These are phyloP conservation scores for Synanthedon vespiformis DNA, from an alignment of 2,888 invertebrate genomes.

Conservation along the genomic window DNA sequence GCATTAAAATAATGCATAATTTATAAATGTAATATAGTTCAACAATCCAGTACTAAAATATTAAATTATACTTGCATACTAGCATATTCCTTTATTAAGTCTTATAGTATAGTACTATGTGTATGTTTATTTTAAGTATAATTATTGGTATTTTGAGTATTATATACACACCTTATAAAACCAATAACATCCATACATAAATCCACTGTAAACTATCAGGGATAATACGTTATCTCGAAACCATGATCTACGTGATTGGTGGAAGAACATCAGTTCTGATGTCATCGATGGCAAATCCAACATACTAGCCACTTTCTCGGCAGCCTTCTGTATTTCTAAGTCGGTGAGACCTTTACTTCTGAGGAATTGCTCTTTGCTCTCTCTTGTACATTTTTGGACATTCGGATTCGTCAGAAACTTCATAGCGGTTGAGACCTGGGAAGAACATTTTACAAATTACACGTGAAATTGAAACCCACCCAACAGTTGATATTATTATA, in stretches of 20 bases:
- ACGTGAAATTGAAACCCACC: no score
- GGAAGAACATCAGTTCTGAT: slow-evolving; percentile 54
- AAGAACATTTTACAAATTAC: slow-evolving; percentile 5
- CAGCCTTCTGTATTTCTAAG: slow-evolving; percentile 79
- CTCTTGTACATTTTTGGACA: slow-evolving; percentile 79
- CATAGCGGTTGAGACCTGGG: slow-evolving; percentile 85
- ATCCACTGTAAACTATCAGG: slow-evolving; percentile 80
- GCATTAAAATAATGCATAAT: no score
- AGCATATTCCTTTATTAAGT: no score
- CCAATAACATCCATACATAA: slow-evolving; percentile 82
- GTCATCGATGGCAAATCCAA: slow-evolving; percentile 47
- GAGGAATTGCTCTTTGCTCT: slow-evolving; percentile 84
- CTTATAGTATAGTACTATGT: no score
- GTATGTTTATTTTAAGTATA: neutral
- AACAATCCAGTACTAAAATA: no score
- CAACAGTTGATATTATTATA: no score
- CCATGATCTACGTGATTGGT: slow-evolving; percentile 43
- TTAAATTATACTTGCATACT: no score
- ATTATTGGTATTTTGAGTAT: no score
- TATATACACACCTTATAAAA: slow-evolving; percentile 84
- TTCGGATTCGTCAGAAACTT: slow-evolving; percentile 90
- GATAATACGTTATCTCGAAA: slow-evolving; percentile 79
- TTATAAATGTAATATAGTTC: no score
- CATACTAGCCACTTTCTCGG: slow-evolving; percentile 72
- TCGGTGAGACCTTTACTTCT: slow-evolving; percentile 82